Evolutionary conservation across 2,888 invertebrate species (phyloP).

Genomic region (Amphipoea oculea): DNA sequence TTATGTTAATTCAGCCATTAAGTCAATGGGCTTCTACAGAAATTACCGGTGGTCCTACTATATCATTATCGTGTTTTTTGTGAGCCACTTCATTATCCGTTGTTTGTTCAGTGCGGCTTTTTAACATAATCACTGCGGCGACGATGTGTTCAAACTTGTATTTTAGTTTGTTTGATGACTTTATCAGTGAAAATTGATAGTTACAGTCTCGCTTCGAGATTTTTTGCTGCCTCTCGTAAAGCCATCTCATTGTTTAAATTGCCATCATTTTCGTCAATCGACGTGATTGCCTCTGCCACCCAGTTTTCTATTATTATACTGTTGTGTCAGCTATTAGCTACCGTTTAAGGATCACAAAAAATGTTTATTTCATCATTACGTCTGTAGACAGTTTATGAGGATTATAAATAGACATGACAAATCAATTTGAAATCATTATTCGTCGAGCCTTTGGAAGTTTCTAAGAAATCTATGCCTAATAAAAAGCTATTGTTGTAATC

Average conservation of each 20-base stretch:
- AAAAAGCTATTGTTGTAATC: constrained; percentile 47
- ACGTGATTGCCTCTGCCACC: constrained; percentile 42
- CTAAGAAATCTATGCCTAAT: constrained; percentile 42
- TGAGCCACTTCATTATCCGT: constrained; percentile 75
- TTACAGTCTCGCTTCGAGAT: constrained; percentile 53
- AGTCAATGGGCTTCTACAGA: constrained; percentile 79
- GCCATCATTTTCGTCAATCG: constrained; percentile 64
- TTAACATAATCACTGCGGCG: constrained; percentile 71
- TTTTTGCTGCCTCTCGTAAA: constrained; percentile 52
- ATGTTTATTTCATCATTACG: constrained; percentile 41
- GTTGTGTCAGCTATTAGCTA: constrained; percentile 58
- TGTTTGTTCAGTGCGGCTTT: constrained; percentile 78
- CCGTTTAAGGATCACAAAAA: constrained; percentile 61
- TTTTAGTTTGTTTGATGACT: constrained; percentile 72
- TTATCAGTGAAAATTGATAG: constrained; percentile 73
- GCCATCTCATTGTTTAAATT: constrained; percentile 57
- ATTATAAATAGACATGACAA: constrained; percentile 57
- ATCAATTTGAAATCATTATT: constrained; percentile 39
- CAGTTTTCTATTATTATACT: constrained; percentile 61
- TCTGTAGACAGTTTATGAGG: constrained; percentile 35
- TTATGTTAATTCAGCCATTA: constrained; percentile 83
- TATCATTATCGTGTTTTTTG: constrained; percentile 80
- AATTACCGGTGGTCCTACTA: constrained; percentile 77
- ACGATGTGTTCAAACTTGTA: constrained; percentile 65
- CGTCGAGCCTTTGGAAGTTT: constrained; percentile 43